phyloP scores from a whole-genome alignment of 2,888 invertebrate species.

The Hydrotaea diabolus region DNA sequence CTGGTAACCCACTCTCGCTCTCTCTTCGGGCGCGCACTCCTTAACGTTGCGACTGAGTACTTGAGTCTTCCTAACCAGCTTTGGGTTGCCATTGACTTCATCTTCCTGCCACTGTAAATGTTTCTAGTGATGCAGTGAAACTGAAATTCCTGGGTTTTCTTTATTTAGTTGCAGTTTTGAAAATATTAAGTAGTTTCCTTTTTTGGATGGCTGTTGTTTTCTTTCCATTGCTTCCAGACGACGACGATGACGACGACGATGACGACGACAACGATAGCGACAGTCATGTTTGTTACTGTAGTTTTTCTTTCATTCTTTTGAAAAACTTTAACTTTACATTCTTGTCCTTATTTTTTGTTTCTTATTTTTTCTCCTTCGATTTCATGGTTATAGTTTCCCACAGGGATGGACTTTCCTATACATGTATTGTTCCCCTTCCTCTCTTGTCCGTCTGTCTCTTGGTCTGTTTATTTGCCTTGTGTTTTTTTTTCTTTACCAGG shows the following conservation, averaged over 20 bases:
- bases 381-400: neutral
- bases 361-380: neutral
- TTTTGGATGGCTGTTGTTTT: neutral
- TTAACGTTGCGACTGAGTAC: no score
- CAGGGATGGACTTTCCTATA: neutral
- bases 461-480: neutral
- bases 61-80: neutral
- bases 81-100: neutral
- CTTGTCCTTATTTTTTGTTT: neutral
- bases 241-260: constrained; percentile 11
- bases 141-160: constrained; percentile 16
- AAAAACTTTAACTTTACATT: constrained; percentile 27
- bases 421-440: no score
- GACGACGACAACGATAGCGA: neutral
- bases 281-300: neutral
- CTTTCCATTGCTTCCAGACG: constrained; percentile 5
- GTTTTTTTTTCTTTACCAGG: no score
- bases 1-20: constrained; percentile 34
- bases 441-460: neutral
- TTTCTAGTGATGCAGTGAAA: constrained; percentile 33
- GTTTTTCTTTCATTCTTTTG: neutral
- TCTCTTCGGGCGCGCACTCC: no score
- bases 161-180: constrained; percentile 31
- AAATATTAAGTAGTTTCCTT: constrained; percentile 28
- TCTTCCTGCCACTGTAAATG: no score